phyloP scores from a whole-genome alignment of 2,888 invertebrate genomes.

The Mellilla xanthometata region DNA sequence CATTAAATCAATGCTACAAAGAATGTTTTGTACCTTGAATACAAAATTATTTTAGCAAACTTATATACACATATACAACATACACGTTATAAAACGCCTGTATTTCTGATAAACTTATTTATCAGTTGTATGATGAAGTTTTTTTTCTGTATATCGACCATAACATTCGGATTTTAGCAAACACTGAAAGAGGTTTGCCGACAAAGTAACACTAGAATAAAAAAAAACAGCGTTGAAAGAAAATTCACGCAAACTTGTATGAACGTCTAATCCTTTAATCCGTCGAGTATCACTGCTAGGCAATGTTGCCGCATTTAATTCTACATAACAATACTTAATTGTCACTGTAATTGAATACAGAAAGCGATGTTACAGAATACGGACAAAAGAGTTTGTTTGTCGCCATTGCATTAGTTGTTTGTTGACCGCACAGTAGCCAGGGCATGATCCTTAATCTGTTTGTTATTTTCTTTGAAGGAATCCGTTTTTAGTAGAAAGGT shows the following conservation, averaged over 20 bases:
- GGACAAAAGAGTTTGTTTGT: slow-evolving; percentile 74
- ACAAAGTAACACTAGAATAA: slow-evolving; percentile 32
- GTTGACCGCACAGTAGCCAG: slow-evolving; percentile 64
- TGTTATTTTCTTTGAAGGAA: slow-evolving; percentile 57
- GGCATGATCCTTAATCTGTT: slow-evolving; percentile 66
- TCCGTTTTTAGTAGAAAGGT: slow-evolving; percentile 4
- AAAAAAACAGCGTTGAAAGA: slow-evolving; percentile 48
- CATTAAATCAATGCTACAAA: slow-evolving; percentile 33
- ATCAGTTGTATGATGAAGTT: no score
- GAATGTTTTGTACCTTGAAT: background rate
- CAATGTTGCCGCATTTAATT: slow-evolving; percentile 49
- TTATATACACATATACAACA: background rate
- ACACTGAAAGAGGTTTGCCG: slow-evolving; percentile 22
- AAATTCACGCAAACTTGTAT: slow-evolving; percentile 62
- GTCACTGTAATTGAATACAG: slow-evolving; percentile 59
- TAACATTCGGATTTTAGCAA: slow-evolving; percentile 9
- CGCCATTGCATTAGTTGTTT: slow-evolving; percentile 69
- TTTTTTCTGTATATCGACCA: background rate
- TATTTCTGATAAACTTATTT: no score
- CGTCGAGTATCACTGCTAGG: slow-evolving; percentile 63
- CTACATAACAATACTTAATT: slow-evolving; percentile 59
- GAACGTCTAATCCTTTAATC: slow-evolving; percentile 70
- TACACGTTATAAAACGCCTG: no score
- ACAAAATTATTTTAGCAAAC: slow-evolving; percentile 2
- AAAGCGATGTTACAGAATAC: slow-evolving; percentile 35